These are phyloP conservation scores for cat (Felis catus) DNA, from an alignment of 2,113 vertebrate species.

Conservation along the genomic window DNA sequence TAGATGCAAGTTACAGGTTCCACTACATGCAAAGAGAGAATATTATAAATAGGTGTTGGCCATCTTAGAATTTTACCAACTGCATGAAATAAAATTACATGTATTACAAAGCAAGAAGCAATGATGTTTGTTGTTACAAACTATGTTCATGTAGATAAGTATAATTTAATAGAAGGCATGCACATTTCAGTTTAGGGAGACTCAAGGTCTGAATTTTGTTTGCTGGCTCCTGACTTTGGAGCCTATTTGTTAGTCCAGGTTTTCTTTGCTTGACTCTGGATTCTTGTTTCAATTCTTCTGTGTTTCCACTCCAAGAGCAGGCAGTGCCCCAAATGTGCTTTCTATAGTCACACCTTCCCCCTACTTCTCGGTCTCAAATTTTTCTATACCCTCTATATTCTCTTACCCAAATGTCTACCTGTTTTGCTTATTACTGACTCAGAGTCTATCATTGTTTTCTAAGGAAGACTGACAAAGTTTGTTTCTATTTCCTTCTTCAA, in stretches of 20 bases:
- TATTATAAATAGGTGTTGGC: neutral
- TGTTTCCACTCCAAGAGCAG: neutral
- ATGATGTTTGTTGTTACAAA: neutral
- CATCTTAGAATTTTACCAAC: neutral
- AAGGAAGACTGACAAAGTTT: neutral
- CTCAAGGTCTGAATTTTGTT: neutral
- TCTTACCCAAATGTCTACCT: neutral
- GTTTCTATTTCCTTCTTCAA: neutral
- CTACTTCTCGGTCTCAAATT: neutral
- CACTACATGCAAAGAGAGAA: accelerated
- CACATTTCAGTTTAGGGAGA: neutral
- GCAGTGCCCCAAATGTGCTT: neutral
- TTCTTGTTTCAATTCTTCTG: neutral
- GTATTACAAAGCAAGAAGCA: neutral
- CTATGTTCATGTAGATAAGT: neutral
- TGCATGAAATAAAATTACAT: neutral
- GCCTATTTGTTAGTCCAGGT: neutral
- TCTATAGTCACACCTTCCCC: neutral
- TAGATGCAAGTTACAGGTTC: neutral
- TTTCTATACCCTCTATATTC: neutral
- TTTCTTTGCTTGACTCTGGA: neutral
- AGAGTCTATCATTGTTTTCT: neutral
- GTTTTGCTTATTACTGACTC: neutral
- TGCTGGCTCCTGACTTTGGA: neutral
- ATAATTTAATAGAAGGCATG: neutral